Evolutionary conservation across 92 coral and sea anemone species (phyloP).

Genomic region (Paramuricea clavata): DNA sequence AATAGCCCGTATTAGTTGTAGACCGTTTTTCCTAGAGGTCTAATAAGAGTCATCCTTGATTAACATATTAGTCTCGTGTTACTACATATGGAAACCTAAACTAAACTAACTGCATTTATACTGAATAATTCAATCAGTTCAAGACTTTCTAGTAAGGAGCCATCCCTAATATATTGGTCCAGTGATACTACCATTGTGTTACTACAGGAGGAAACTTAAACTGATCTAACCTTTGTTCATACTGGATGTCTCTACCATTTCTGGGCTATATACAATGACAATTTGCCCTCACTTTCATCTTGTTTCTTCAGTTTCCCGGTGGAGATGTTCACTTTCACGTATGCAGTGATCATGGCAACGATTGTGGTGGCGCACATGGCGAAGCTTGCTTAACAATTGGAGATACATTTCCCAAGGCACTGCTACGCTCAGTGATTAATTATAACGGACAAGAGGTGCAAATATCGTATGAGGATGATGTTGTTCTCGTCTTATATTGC

Average conservation of each 20-base stretch:
- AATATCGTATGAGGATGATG: background rate
- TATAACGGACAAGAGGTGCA: constrained; percentile 8
- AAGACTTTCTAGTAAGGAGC: background rate
- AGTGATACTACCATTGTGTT: no score
- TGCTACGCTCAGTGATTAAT: background rate
- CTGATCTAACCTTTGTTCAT: background rate
- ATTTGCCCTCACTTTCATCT: no score
- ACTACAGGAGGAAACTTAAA: background rate
- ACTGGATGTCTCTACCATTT: background rate
- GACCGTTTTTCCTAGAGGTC: no score
- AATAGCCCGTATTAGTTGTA: no score
- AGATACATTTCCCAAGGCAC: background rate
- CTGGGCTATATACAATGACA: background rate
- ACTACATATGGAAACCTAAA: background rate
- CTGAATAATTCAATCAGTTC: no score
- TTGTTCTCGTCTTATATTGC: constrained; percentile 4
- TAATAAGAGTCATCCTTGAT: no score
- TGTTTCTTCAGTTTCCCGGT: background rate
- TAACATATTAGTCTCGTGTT: background rate
- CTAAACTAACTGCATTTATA: background rate
- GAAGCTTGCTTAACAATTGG: background rate
- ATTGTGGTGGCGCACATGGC: background rate
- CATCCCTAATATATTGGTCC: background rate
- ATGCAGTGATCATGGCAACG: background rate
- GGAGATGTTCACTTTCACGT: background rate